Base-by-base conservation (phyloP, 2,888 invertebrate genomes). In the Thera obeliscata region DNA sequence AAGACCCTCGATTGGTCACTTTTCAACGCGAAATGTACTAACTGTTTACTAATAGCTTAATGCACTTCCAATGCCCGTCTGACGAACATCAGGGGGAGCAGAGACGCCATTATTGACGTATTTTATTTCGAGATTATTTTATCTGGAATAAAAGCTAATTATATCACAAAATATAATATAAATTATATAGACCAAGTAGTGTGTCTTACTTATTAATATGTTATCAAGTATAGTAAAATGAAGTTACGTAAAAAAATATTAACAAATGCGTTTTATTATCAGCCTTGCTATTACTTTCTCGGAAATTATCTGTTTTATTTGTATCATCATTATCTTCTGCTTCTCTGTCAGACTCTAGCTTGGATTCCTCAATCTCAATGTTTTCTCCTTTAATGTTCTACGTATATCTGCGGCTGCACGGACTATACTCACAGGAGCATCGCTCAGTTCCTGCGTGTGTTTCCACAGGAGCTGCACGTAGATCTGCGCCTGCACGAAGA, bases 381-480 rank as follows among this genome's bases (percentile, higher is more conserved):
- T n/a, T n/a, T n/a, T n/a, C n/a, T n/a, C n/a, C n/a, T n/a, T n/a
- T n/a, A n/a, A n/a, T n/a, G n/a, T n/a, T n/a, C n/a, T n/a, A n/a
- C n/a, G n/a, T n/a, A n/a, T n/a, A n/a, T n/a, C n/a, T n/a, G n/a
- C n/a, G n/a, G n/a, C n/a, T n/a, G n/a, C n/a, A n/a, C n/a, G n/a
- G n/a, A n/a, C n/a, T n/a, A n/a, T 43, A 78, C 86, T 83, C 22
- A 91, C 81, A 90, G 91, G 86, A 22, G 93, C 79, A 38, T 94
- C 80, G 9, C 73, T 84, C 0, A 80, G 77, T 0, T 87, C 87
- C 69, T 95, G 95, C 70, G 96, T 95, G 61, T 95, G 94, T 73
- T 95, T 95, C 98, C 98, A 98, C 52, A 99, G 88, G 5, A 97
- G 94, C 86, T 99, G 98, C 75, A 97, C 94, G 84, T 98, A 98